Conservation (phyloP, 2,113 vertebrate genomes). For the Vanacampus margaritifer region DNA sequence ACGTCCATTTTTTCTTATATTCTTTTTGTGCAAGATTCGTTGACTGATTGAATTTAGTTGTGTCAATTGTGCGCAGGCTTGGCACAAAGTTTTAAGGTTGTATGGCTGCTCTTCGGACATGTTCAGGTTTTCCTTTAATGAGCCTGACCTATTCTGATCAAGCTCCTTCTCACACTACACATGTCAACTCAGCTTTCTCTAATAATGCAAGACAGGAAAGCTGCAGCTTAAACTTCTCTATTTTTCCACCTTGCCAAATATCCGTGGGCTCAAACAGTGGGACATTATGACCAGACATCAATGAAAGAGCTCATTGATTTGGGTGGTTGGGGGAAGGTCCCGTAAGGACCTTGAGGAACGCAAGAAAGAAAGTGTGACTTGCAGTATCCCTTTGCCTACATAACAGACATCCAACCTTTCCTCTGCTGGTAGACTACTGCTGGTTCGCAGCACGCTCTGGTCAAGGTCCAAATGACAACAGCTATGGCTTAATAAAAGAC, state of each 20-base stretch:
- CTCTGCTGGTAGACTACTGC: constrained; percentile 31
- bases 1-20: not conserved
- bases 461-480: constrained; percentile 6
- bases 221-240: constrained; percentile 39
- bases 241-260: constrained; percentile 51
- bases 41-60: not conserved
- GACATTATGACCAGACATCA: constrained; percentile 60
- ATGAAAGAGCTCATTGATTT: constrained; percentile 70
- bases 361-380: constrained; percentile 27
- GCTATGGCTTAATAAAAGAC: constrained; percentile 26
- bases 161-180: constrained; percentile 27
- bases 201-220: constrained; percentile 53
- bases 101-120: not conserved
- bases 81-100: not conserved
- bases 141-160: constrained; percentile 28
- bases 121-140: constrained; percentile 2
- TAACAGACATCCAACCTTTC: constrained; percentile 63
- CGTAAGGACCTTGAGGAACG: constrained; percentile 39
- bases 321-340: constrained; percentile 46
- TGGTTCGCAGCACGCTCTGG: constrained; percentile 31
- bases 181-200: constrained; percentile 40
- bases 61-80: too few relatives aligned
- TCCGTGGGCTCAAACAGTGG: constrained; percentile 50
- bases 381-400: constrained; percentile 35
- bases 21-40: not conserved